Base-by-base conservation (phyloP, 2,888 invertebrate species). In the Yponomeuta cagnagella region DNA sequence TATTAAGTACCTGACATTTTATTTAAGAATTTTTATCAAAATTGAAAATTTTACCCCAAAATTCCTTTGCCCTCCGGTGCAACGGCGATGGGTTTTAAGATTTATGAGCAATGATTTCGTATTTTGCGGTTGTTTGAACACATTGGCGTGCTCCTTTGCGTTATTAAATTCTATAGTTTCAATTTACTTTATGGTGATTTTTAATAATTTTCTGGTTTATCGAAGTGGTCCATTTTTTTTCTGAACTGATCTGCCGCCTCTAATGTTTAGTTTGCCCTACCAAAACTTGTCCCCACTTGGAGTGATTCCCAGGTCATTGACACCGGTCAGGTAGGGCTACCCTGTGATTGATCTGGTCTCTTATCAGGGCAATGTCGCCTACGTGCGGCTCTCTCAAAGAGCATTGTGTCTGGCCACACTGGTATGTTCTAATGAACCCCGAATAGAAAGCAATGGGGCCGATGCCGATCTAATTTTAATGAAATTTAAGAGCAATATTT, bases 321-420 rank as follows among this genome's bases (percentile, higher is more conserved):
- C 90, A 82, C 86, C 86, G 86, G 88, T 85, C 88, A 87, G 90
- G 90, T 87, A 86, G 88, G 89, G 86, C 88, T 80, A 80, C 80
- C 78, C 82, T 83, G 89, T 92, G 92, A 92, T 92, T 90, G 92
- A 92, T 92, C 89, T 88, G 83, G 79, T 78, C 82, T 84, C 89
- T 90, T 91, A 91, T 91, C 92, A 90, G 80, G 79, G 80, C 82
- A 80, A 81, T 86, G 89, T 89, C 89, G 88, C 88, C 89, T 88
- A 87, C 86, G 83, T 84, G 85, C 90, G 92, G 90, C 88, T 77
- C 81, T 81, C 85, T 90, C 91, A 91, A 92, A 91, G 90, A 82
- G 82, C 83, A 90, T 89, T 90, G 90, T 91, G 85, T 85, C 77
- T 79, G 81, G 76, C 79, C 82, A 81, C 77, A 78, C 78, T 83